Evolutionary conservation across 1,140 invertebrate genomes (phyloP).

Genomic region (Lineus longissimus): DNA sequence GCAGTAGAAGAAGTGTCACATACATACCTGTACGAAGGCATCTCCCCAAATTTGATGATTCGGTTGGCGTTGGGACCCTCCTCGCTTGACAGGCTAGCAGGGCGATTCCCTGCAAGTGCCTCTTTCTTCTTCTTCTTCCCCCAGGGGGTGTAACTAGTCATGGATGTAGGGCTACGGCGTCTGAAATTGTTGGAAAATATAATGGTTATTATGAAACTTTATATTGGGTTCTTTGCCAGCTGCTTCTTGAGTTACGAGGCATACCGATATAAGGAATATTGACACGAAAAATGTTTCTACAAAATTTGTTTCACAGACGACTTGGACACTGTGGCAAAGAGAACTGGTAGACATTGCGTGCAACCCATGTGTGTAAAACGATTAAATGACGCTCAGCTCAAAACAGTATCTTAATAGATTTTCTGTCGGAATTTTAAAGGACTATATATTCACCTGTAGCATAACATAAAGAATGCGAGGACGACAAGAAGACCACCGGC

Average conservation of each 20-base stretch:
- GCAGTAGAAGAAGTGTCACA: no score
- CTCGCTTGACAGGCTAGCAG: conserved; percentile 56
- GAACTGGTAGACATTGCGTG: no score
- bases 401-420: no score
- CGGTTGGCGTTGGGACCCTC: neutral
- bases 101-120: conserved; percentile 63
- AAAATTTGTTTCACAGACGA: no score
- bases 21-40: conserved; percentile 73
- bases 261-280: no score
- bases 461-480: conserved; percentile 89
- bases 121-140: conserved; percentile 59
- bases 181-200: neutral
- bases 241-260: no score
- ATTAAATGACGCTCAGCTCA: no score
- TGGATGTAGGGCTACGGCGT: neutral
- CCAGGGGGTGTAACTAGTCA: neutral
- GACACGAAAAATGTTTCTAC: no score
- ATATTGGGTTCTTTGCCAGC: no score
- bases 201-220: no score
- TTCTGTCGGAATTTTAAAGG: neutral
- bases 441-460: conserved; percentile 76
- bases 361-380: no score
- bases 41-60: conserved; percentile 68
- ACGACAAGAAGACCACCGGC: conserved; percentile 89
- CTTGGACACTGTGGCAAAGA: no score